phyloP scores from a whole-genome alignment of 2,797 vertebrate species.

The Momotus momota region DNA sequence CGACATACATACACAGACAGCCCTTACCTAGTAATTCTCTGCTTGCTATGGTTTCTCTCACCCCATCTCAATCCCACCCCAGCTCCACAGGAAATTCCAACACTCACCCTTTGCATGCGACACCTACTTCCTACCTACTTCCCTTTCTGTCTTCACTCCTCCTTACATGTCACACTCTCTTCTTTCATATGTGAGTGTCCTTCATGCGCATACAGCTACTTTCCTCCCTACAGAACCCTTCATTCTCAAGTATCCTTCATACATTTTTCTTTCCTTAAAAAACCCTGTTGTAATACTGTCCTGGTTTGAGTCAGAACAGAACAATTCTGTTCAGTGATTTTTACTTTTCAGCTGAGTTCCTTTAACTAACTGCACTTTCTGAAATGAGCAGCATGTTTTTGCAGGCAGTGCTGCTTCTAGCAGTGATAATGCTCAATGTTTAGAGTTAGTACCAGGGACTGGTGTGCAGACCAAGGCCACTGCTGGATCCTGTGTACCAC shows the following conservation, averaged over 20 bases:
- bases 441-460: no score
- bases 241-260: background rate
- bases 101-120: rapidly evolving
- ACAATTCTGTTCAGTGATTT: no score
- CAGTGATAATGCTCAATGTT: no score
- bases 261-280: background rate
- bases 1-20: background rate
- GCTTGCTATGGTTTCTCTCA: background rate
- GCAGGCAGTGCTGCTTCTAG: no score
- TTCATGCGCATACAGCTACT: background rate
- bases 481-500: no score
- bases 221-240: background rate
- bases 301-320: no score
- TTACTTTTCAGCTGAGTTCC: no score
- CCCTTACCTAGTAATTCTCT: background rate
- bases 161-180: background rate
- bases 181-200: background rate
- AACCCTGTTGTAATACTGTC: background rate
- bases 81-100: background rate
- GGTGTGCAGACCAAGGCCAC: no score
- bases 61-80: background rate
- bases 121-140: background rate
- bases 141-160: background rate
- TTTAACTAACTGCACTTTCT: no score
- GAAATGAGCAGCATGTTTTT: no score